Percentiles rank a stretch among this genome's conserved stretches.
Conservation (phyloP, 2,888 invertebrate genomes). For the Drosophila fungiperda region DNA sequence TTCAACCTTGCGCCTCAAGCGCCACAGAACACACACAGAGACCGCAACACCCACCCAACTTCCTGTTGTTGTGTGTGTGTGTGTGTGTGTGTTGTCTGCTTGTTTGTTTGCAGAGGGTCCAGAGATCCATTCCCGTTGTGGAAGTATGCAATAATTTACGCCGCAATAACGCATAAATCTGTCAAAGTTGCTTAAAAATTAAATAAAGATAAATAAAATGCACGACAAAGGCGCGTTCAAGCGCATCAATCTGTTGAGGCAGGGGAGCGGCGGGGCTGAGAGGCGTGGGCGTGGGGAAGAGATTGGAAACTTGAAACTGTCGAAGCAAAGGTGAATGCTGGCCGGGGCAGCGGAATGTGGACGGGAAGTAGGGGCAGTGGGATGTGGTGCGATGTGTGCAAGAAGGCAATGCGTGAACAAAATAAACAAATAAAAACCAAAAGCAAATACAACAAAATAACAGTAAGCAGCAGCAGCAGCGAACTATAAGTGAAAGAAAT, state of each 20-base stretch:
- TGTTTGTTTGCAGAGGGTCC: conserved; percentile 6
- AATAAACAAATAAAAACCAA: conserved; percentile 56
- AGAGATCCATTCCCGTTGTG: conserved; percentile 29
- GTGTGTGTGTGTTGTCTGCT: conserved; percentile 1
- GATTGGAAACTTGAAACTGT: conserved; percentile 48
- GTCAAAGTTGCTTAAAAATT: conserved; percentile 77
- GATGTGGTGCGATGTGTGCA: background rate
- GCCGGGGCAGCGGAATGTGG: background rate
- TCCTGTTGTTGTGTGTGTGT: background rate
- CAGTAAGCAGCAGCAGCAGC: background rate
- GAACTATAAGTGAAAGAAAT: background rate
- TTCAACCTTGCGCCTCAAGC: conserved; percentile 44
- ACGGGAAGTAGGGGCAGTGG: background rate
- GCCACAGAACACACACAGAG: background rate
- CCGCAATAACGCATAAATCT: conserved; percentile 76
- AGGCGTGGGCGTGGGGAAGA: background rate
- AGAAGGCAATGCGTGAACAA: conserved; percentile 44
- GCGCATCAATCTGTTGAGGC: conserved; percentile 58
- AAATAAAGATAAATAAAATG: conserved; percentile 77
- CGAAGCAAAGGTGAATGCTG: conserved; percentile 12
- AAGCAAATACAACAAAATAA: conserved; percentile 24
- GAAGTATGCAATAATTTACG: conserved; percentile 73
- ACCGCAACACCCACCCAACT: background rate
- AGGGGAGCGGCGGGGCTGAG: background rate
- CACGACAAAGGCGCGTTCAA: conserved; percentile 67